Percentiles rank a stretch among this genome's conserved stretches.
Evolutionary conservation across 1,140 invertebrate genomes (phyloP).

Genomic region (Nebria ingens): DNA sequence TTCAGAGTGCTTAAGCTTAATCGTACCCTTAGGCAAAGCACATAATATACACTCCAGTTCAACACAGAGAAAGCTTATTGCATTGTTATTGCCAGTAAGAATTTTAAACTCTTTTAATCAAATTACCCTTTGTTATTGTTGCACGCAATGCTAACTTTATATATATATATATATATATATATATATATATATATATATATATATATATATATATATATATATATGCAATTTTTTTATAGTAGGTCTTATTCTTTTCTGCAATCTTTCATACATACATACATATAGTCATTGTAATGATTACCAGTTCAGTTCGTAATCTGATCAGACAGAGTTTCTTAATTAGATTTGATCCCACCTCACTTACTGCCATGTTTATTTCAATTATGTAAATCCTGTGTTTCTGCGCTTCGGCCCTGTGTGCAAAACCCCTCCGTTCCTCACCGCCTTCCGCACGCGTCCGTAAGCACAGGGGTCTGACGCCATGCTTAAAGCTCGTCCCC

Average conservation of each 20-base stretch:
- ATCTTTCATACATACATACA: constrained; percentile 6
- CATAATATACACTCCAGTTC: too few relatives aligned
- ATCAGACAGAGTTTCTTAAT: constrained; percentile 19
- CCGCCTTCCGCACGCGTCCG: neutral
- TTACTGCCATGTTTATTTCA: constrained; percentile 24
- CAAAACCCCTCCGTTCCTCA: neutral
- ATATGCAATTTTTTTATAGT: too few relatives aligned
- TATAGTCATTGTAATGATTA: neutral
- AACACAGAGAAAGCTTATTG: too few relatives aligned
- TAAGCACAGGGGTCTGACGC: too few relatives aligned
- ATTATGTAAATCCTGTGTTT: constrained; percentile 20
- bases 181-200: too few relatives aligned
- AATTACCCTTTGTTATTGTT: too few relatives aligned
- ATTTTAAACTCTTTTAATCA: too few relatives aligned
- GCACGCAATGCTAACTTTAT: neutral
- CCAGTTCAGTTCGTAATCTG: constrained; percentile 1
- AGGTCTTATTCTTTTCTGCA: too few relatives aligned
- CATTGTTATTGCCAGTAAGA: too few relatives aligned
- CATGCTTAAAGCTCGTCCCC: neutral
- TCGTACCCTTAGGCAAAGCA: too few relatives aligned
- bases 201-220: too few relatives aligned
- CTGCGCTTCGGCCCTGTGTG: constrained; percentile 4
- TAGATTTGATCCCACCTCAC: constrained; percentile 20
- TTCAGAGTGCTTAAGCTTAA: too few relatives aligned
- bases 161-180: neutral